Conservation (phyloP, 2,888 invertebrate species). For the Polylopha cassiicola region DNA sequence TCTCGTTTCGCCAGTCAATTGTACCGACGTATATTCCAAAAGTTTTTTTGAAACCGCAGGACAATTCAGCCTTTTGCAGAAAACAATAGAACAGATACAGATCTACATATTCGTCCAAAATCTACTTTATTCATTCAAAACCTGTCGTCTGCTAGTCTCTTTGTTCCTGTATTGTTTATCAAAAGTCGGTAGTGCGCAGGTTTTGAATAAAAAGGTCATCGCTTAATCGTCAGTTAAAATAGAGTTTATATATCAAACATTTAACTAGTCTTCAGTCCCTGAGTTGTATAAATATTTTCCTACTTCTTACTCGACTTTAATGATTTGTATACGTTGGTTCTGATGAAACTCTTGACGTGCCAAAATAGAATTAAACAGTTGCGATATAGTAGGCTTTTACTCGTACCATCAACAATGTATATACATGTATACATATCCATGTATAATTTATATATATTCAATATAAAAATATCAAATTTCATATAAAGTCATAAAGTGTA, state of each 20-base stretch:
- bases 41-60: conserved; percentile 46
- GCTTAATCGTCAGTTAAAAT: conserved; percentile 72
- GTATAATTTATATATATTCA: conserved; percentile 78
- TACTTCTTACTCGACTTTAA: conserved; percentile 75
- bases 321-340: conserved; percentile 78
- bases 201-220: conserved; percentile 71
- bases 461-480: conserved; percentile 77
- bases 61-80: conserved; percentile 56
- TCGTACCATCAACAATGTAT: conserved; percentile 77
- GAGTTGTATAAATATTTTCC: conserved; percentile 76
- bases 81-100: conserved; percentile 46
- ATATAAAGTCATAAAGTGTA: conserved; percentile 78
- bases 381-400: conserved; percentile 74
- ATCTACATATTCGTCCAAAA: conserved; percentile 60
- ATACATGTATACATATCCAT: conserved; percentile 77
- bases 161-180: conserved; percentile 62
- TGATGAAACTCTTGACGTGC: conserved; percentile 75
- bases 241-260: conserved; percentile 77
- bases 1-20: conserved; percentile 2
- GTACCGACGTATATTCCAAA: conserved; percentile 41
- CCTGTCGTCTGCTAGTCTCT: conserved; percentile 65
- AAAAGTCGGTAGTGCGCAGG: conserved; percentile 64
- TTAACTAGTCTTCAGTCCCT: conserved; percentile 77
- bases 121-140: conserved; percentile 73
- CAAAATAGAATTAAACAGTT: conserved; percentile 77